Evolutionary conservation across 92 coral and sea anemone genomes (phyloP), one percentile per base, ranked within the genome.

Genomic region (Virgularia gustaviana): DNA sequence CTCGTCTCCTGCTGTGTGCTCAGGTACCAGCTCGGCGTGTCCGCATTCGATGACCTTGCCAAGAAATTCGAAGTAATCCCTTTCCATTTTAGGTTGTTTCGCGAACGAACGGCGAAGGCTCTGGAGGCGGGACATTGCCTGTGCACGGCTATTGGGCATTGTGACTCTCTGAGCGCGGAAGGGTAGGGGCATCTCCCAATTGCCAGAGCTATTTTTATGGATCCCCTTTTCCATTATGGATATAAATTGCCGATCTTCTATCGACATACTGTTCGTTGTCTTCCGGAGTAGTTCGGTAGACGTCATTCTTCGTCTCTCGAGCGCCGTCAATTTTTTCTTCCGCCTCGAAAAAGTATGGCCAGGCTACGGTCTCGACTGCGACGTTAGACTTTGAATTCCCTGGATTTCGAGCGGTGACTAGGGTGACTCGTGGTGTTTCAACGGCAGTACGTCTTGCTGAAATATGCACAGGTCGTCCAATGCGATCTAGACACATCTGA

Each of bases 121-220:
- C 49, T 61, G 15, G 25, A 75, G 52, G 36, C 81, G 64, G 16
- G 24, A 28, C 57, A 49, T 38, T 18, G 81, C 81, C 27, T 76
- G 81, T 12, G 30, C 34, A 38, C 73, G 22, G 74, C 63, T 76
- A 36, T 76, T 53, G 2, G 81, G 81, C 35, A 63, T 41, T n/a
- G 34, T 3, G 0, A 38, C 49, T 23, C 41, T 29, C 24, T 49
- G 47, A 19, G 56, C 19, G 23, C 81, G 42, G 54, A 49, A 64
- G 27, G 73, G 81, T 18, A 63, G 75, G 28, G 75, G 75, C 60
- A 65, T 49, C 58, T 75, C 80, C 73, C 80, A 75, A 44, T 75
- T 75, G 9, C 73, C 73, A n/a, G n/a, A n/a, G n/a, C n/a, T n/a
- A n/a, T n/a, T n/a, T n/a, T n/a, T n/a, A n/a, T n/a, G n/a, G n/a